These are phyloP conservation scores for Leptinotarsa rubiginosa DNA, from an alignment of 2,888 invertebrate species.

Conservation along the genomic window DNA sequence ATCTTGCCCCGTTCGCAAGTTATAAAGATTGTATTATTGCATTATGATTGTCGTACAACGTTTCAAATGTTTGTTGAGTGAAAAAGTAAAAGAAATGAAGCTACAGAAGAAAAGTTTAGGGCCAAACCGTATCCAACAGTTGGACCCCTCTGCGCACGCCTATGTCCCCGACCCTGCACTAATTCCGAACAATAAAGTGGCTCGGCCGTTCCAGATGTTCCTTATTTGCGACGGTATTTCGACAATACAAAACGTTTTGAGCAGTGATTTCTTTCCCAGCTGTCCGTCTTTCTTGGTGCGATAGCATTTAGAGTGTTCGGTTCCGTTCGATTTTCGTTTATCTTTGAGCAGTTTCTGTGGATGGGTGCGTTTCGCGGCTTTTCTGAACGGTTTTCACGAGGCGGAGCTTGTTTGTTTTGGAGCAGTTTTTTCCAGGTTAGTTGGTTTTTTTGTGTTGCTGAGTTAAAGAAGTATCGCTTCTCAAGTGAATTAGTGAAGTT, in stretches of 20 bases:
- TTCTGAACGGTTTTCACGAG: slow-evolving; percentile 9
- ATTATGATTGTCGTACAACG: too few relatives aligned
- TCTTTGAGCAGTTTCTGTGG: neutral
- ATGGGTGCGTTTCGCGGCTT: slow-evolving; percentile 20
- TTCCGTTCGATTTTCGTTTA: neutral
- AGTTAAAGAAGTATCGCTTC: too few relatives aligned
- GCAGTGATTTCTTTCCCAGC: slow-evolving; percentile 54
- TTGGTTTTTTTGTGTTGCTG: neutral
- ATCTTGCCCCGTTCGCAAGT: too few relatives aligned
- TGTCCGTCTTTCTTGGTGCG: slow-evolving; percentile 28
- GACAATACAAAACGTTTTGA: slow-evolving; percentile 24
- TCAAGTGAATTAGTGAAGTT: too few relatives aligned
- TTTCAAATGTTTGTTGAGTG: too few relatives aligned
- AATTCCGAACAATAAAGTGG: slow-evolving; percentile 48
- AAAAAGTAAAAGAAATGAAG: too few relatives aligned
- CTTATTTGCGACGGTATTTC: slow-evolving; percentile 33
- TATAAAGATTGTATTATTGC: too few relatives aligned
- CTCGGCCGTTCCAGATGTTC: slow-evolving; percentile 51
- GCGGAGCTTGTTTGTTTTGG: neutral
- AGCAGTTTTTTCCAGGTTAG: neutral
- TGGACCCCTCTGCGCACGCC: neutral
- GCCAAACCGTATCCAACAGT: neutral
- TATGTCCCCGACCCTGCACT: slow-evolving; percentile 41
- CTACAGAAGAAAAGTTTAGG: too few relatives aligned
- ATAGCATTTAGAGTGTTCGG: too few relatives aligned